Base-by-base conservation (phyloP, 2,113 vertebrate species). In the Piaya cayana region DNA sequence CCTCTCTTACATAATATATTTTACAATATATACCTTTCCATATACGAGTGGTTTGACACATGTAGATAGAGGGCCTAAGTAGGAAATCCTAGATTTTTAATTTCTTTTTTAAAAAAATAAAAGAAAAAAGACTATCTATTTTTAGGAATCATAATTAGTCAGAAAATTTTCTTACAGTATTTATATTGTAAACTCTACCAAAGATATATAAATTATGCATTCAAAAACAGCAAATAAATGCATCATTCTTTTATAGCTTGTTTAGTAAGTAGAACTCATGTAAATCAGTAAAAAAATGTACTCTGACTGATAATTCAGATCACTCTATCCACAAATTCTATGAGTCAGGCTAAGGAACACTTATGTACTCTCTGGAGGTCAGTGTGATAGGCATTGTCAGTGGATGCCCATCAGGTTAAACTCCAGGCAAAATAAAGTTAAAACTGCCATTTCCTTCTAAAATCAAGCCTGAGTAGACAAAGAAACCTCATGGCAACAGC, bases 361-460 rank as follows among this genome's bases (percentile, higher is more conserved):
- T 67, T 78, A 21, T 1, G 6, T 34, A 50, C 59, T 77, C 36
- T 29, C 39, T 43, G 52, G 74, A 82, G 75, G 43, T 67, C 6
- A 11, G 17, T 65, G 45, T 77, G 76, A 92, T 7, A 62, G 76
- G 71, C 34, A 12, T 21, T 92, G 83, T 58, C 80, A 95, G 53
- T 3, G 0, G 76, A 60, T 77, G 21, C 59, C 76, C 39, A 76
- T 9, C 29, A 95, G 86, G 43, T 65, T 77, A 60, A 77, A 70
- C 88, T 86, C 58, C 34, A 86, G 68, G 88, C 68, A 80, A 88
- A 88, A 90, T 36, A 32, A 95, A 92, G 64, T 74, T 91, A 74
- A 81, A 86, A 65, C 68, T 96, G 91, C 42, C 83, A 92, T 77
- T 83, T 91, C 43, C 68, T 67, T 83, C 76, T 91, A 86, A 92